phyloP scores from a whole-genome alignment of 2,113 vertebrate species.

The Platanista minor region DNA sequence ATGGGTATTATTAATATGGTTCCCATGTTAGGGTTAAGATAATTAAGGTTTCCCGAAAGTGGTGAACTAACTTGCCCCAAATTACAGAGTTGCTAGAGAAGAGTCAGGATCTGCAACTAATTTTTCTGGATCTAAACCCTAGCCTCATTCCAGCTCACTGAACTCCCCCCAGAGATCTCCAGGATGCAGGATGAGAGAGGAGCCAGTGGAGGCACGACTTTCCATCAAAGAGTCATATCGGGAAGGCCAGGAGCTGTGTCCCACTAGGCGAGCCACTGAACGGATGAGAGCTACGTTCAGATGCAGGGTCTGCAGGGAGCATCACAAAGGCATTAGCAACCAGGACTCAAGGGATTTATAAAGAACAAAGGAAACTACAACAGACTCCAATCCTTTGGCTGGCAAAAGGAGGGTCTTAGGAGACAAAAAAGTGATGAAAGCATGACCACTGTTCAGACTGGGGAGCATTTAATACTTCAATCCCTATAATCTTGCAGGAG shows the following conservation, averaged over 20 bases:
- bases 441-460: not conserved
- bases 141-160: not conserved
- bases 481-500: not conserved
- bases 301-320: not conserved
- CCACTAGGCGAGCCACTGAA: not conserved
- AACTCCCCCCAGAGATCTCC: not conserved
- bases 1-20: not conserved
- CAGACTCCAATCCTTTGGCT: not conserved
- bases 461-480: not conserved
- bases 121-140: not conserved
- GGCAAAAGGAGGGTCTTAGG: not conserved
- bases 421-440: not conserved
- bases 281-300: not conserved
- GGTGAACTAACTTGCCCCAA: not conserved
- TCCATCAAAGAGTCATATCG: not conserved
- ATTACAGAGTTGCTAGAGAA: not conserved
- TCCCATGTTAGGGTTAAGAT: not conserved
- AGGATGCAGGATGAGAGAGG: not conserved
- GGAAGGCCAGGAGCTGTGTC: not conserved
- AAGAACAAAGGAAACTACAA: not conserved
- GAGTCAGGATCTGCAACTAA: not conserved
- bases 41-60: not conserved
- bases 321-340: not conserved
- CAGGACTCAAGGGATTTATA: not conserved
- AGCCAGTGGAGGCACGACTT: not conserved